Evolutionary conservation across 2,888 invertebrate species (phyloP).

Genomic region (Flexamia atlantica): DNA sequence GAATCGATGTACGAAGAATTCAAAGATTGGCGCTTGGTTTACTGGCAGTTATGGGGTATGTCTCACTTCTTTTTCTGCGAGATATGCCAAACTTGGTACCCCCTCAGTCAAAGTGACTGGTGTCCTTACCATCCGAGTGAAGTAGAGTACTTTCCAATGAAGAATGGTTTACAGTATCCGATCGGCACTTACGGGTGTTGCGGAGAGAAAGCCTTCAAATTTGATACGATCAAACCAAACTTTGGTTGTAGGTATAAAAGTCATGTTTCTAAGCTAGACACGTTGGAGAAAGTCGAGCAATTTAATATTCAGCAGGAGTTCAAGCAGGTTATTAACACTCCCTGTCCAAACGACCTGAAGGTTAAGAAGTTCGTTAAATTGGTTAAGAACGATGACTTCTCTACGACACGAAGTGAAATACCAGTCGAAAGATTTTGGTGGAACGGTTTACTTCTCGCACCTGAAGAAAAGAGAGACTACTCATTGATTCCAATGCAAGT

Average conservation of each 20-base stretch:
- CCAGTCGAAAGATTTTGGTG: conserved; percentile 43
- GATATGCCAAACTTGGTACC: conserved; percentile 21
- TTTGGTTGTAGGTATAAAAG: conserved; percentile 45
- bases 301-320: conserved; percentile 15
- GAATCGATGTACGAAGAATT: conserved; percentile 25
- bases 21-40: conserved; percentile 44
- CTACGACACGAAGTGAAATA: background rate
- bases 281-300: background rate
- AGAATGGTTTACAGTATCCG: conserved; percentile 3
- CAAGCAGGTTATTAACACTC: conserved; percentile 25
- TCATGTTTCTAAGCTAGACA: conserved; percentile 22
- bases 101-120: conserved; percentile 47
- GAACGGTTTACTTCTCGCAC: conserved; percentile 26
- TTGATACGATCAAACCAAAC: background rate
- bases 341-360: background rate
- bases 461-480: conserved; percentile 39
- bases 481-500: conserved; percentile 9
- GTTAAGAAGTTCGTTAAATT: conserved; percentile 38
- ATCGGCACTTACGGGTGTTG: conserved; percentile 56
- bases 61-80: conserved; percentile 50
- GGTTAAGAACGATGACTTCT: background rate
- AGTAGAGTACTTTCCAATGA: conserved; percentile 52
- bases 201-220: conserved; percentile 46
- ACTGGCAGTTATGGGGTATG: conserved; percentile 59
- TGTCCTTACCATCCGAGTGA: conserved; percentile 46